These are phyloP conservation scores for Dasyornis broadbenti DNA, from an alignment of 2,113 vertebrate genomes.

Conservation along the genomic window DNA sequence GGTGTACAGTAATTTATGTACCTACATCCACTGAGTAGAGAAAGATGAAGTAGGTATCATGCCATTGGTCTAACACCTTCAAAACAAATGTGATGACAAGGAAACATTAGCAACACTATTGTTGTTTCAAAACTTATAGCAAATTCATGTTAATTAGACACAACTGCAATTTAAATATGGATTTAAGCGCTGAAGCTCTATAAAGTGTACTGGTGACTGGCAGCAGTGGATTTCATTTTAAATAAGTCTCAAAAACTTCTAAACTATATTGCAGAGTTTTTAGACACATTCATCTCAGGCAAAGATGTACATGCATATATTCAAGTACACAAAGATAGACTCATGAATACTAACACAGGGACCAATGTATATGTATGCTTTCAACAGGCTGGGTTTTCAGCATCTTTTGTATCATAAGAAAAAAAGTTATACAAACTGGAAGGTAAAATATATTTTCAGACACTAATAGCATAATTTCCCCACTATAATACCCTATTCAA, in stretches of 20 bases:
- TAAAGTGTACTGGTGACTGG: background rate
- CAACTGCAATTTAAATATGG: background rate
- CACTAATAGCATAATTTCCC: background rate
- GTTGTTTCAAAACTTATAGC: background rate
- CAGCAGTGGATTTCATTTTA: background rate
- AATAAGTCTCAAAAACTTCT: background rate
- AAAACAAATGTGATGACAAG: background rate
- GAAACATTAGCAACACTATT: background rate
- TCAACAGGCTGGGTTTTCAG: background rate
- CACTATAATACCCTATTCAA: background rate
- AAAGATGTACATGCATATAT: background rate
- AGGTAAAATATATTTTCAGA: background rate
- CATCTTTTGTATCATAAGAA: background rate
- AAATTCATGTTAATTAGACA: conserved; percentile 28
- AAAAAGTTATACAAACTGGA: background rate
- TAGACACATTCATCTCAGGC: background rate
- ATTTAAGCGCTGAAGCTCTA: background rate
- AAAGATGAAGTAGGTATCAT: background rate
- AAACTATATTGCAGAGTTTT: background rate
- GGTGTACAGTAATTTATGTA: background rate
- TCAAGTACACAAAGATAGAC: background rate
- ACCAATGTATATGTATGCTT: background rate
- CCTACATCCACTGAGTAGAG: background rate
- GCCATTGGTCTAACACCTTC: background rate
- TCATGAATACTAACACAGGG: background rate